Conservation (phyloP, 2,797 vertebrate species). For the Saxicola maurus region DNA sequence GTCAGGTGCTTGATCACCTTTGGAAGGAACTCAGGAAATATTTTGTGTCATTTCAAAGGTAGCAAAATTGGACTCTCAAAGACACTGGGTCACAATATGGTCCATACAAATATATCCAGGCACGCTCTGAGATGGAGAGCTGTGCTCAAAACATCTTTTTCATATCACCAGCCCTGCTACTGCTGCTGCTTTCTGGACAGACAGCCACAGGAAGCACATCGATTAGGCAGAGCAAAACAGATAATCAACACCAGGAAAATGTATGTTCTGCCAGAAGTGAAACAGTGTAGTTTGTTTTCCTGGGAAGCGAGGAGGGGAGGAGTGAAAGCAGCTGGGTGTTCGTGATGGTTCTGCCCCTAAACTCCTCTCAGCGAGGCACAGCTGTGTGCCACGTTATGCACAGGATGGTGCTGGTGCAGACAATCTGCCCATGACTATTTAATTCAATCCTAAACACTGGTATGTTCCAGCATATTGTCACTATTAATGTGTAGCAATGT, state of each 20-base stretch:
- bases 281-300: neutral
- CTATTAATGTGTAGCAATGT: constrained; percentile 12
- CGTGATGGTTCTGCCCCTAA: neutral
- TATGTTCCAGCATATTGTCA: constrained; percentile 10
- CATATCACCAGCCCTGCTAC: neutral
- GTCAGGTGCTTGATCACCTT: neutral
- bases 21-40: neutral
- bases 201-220: neutral
- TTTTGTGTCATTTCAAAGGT: neutral
- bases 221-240: neutral
- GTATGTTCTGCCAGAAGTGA: neutral
- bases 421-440: constrained; percentile 31
- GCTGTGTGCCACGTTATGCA: neutral
- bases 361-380: neutral
- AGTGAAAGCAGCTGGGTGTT: neutral
- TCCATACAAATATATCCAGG: neutral
- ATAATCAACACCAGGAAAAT: neutral
- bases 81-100: rapidly evolving
- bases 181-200: neutral
- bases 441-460: constrained; percentile 7
- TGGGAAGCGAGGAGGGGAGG: neutral
- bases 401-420: neutral
- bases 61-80: neutral
- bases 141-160: neutral
- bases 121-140: neutral